These are phyloP conservation scores for Phyllopteryx taeniolatus DNA, from an alignment of 2,113 vertebrate genomes.

Conservation along the genomic window DNA sequence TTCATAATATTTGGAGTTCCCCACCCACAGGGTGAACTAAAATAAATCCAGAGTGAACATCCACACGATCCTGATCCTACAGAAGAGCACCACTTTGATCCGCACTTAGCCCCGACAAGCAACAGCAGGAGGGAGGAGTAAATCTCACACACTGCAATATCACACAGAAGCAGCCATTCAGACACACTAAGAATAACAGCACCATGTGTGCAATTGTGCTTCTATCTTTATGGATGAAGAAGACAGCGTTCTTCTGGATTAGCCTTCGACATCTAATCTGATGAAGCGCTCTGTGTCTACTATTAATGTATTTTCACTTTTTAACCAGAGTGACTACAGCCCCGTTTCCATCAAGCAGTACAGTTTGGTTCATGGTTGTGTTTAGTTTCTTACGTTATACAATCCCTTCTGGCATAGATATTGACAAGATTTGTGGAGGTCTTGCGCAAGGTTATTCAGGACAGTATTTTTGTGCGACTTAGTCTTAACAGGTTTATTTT, in stretches of 20 bases:
- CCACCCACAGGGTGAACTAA: constrained; percentile 67
- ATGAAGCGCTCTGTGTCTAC: background rate
- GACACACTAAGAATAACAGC: constrained; percentile 35
- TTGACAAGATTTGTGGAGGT: background rate
- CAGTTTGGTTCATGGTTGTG: background rate
- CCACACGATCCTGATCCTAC: constrained; percentile 55
- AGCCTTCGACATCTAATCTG: background rate
- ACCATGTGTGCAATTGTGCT: constrained; percentile 9
- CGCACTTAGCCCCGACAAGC: constrained; percentile 52
- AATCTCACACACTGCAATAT: constrained; percentile 47
- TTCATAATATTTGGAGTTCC: constrained; percentile 75
- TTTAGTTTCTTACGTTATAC: background rate
- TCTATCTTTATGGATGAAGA: background rate
- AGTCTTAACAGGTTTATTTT: too few species aligned
- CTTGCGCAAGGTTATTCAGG: background rate
- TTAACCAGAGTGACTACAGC: background rate
- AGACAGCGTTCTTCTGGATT: background rate
- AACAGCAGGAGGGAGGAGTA: constrained; percentile 53
- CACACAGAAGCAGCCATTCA: constrained; percentile 30
- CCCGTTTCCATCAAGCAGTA: background rate
- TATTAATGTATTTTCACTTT: background rate
- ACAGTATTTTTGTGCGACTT: background rate
- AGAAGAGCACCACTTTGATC: constrained; percentile 59
- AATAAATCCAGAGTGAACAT: constrained; percentile 62
- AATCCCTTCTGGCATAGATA: background rate